Conservation (phyloP, 2,888 invertebrate genomes). For the Hetaerina titia region DNA sequence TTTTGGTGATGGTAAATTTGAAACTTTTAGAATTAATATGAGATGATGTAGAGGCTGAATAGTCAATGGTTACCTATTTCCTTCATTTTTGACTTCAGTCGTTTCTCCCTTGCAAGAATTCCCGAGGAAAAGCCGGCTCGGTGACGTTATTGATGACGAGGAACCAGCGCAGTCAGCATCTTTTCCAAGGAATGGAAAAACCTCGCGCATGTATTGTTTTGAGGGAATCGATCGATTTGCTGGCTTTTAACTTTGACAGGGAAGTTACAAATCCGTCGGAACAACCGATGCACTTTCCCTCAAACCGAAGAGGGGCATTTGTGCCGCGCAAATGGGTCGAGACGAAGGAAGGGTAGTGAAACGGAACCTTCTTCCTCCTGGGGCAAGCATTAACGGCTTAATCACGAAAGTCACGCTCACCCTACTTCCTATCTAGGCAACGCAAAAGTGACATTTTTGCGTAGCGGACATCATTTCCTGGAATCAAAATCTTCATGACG, state of each 20-base stretch:
- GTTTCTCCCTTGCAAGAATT: too few species aligned
- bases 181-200: too few species aligned
- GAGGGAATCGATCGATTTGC: too few species aligned
- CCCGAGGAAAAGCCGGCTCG: too few species aligned
- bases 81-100: too few species aligned
- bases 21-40: too few species aligned
- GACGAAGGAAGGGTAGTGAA: background rate
- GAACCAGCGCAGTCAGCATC: too few species aligned
- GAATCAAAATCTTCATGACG: background rate
- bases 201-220: too few species aligned
- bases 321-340: background rate
- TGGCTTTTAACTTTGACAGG: background rate
- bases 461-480: background rate
- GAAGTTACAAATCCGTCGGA: background rate
- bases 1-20: too few species aligned
- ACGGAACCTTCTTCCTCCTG: background rate
- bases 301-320: background rate
- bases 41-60: too few species aligned
- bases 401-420: background rate
- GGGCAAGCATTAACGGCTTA: background rate
- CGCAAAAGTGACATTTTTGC: background rate
- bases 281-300: slow-evolving; percentile 3
- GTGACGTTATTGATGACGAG: too few species aligned
- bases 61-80: too few species aligned
- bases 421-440: background rate